Conservation (phyloP, 1,140 invertebrate species). For the Kradibia gibbosae region DNA sequence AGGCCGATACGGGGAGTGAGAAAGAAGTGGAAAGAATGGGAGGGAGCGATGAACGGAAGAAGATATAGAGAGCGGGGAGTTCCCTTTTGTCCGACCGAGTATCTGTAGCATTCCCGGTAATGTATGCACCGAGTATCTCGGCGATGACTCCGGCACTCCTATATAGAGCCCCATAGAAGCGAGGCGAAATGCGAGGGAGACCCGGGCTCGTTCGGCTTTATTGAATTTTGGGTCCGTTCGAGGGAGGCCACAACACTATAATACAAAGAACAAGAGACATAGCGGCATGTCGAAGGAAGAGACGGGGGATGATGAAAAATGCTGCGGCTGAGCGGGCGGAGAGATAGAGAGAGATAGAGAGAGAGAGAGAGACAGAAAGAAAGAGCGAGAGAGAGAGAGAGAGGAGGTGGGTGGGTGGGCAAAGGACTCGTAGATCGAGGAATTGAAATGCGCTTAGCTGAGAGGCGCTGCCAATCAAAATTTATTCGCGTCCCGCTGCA, state of each 20-base stretch:
- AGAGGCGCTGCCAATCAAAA: conserved; percentile 66
- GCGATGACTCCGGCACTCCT: conserved; percentile 56
- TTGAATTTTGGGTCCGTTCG: conserved; percentile 72
- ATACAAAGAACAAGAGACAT: conserved; percentile 45
- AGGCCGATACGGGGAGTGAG: not conserved
- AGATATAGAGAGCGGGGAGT: conserved; percentile 35
- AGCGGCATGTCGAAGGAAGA: conserved; percentile 3
- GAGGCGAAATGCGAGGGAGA: conserved; percentile 58
- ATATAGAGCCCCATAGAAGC: conserved; percentile 55
- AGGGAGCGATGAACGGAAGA: conserved; percentile 8
- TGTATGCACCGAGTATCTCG: conserved; percentile 59
- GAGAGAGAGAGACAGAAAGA: conserved; percentile 39
- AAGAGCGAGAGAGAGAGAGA: not conserved
- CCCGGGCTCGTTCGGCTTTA: conserved; percentile 67
- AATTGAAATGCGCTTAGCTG: conserved; percentile 52
- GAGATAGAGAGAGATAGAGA: conserved; percentile 38
- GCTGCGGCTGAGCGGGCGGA: conserved; percentile 43
- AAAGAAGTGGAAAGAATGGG: not conserved
- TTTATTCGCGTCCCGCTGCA: conserved; percentile 72
- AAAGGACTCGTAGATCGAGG: conserved; percentile 31
- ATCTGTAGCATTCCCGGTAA: conserved; percentile 59
- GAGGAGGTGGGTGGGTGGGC: conserved; percentile 10
- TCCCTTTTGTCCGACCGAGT: conserved; percentile 64
- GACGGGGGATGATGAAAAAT: conserved; percentile 37
- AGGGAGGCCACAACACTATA: conserved; percentile 59